These are phyloP conservation scores for Didymodactylos carnosus DNA, from an alignment of 2,888 invertebrate genomes.

Conservation along the genomic window DNA sequence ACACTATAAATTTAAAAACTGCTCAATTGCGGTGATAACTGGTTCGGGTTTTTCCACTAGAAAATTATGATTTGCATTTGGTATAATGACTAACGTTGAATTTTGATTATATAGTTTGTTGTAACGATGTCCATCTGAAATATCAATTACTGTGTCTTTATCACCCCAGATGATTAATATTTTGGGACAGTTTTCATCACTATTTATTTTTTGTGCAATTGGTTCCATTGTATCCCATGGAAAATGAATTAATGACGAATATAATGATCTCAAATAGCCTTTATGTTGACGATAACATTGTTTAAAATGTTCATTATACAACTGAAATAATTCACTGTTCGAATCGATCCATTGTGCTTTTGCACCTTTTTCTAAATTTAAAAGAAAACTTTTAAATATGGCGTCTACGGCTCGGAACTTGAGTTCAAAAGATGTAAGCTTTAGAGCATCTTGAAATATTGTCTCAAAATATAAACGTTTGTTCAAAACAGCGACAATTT, in stretches of 20 bases:
- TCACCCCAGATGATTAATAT: neutral
- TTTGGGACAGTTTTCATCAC: too few species aligned
- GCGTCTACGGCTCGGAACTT: too few species aligned
- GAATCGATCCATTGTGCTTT: neutral
- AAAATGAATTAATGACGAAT: neutral
- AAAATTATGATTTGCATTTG: neutral
- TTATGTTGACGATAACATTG: neutral
- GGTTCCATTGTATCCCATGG: neutral
- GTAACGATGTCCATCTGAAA: neutral
- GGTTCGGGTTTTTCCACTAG: neutral
- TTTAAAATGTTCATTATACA: neutral
- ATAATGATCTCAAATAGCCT: neutral
- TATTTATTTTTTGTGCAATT: too few species aligned
- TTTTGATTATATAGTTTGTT: neutral
- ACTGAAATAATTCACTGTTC: neutral
- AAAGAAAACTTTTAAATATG: too few species aligned
- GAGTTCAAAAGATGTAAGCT: too few species aligned
- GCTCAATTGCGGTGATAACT: neutral
- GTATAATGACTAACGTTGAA: neutral
- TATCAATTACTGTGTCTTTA: neutral
- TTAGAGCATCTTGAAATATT: too few species aligned
- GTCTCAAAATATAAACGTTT: too few species aligned
- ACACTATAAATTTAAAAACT: too few species aligned
- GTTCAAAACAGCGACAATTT: too few species aligned
- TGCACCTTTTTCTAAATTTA: too few species aligned